Conservation (phyloP, 1,140 invertebrate species). For the Paraescarpia echinospica region DNA sequence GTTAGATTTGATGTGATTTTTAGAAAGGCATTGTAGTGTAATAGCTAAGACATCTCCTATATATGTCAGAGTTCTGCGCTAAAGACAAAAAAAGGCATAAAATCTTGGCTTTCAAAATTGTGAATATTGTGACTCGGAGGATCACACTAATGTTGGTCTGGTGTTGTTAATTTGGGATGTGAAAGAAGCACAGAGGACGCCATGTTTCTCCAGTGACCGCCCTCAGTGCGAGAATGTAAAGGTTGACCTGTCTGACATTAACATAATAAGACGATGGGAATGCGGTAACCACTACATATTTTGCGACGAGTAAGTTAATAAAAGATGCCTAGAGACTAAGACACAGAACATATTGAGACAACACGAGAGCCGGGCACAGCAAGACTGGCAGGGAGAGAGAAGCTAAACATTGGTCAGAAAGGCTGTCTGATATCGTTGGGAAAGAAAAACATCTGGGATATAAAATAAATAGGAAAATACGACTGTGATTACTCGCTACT, state of each 20-base stretch:
- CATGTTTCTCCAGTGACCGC: not conserved
- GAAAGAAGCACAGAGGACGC: not conserved
- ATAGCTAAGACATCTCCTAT: not conserved
- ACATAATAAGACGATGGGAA: no score
- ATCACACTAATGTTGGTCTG: not conserved
- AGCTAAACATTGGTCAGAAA: not conserved
- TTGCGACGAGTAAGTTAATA: no score
- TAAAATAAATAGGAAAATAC: not conserved
- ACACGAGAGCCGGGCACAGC: no score
- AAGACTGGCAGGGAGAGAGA: no score
- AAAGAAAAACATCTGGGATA: not conserved
- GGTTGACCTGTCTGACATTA: no score
- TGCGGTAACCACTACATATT: no score
- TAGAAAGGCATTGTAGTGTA: not conserved
- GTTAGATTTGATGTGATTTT: no score
- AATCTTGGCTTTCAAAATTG: not conserved
- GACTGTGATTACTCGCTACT: not conserved
- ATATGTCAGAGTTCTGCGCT: not conserved
- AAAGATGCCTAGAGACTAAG: no score
- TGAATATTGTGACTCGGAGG: not conserved
- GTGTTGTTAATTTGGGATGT: not conserved
- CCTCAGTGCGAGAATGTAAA: not conserved
- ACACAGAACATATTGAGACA: no score
- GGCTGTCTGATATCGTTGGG: not conserved
- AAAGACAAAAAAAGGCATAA: not conserved